Percentiles rank a stretch among this genome's conserved stretches.
These are phyloP conservation scores for Lonchura striata DNA, from an alignment of 2,113 vertebrate genomes.

Conservation along the genomic window DNA sequence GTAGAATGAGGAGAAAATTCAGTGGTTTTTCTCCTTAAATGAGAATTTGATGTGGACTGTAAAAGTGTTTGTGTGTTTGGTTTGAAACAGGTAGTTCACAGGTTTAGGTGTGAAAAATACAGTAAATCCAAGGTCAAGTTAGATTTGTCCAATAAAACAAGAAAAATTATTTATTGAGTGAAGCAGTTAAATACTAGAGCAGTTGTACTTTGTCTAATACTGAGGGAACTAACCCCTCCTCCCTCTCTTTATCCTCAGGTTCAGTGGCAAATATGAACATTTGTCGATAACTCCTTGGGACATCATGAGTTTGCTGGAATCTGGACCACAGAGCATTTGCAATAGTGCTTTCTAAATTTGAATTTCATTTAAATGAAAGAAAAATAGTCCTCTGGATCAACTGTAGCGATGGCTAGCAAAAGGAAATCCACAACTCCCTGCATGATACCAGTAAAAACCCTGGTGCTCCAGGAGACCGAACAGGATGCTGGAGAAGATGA, in stretches of 20 bases:
- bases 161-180: background rate
- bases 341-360: constrained; percentile 51
- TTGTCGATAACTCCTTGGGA: constrained; percentile 41
- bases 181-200: background rate
- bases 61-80: background rate
- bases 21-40: background rate
- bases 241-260: constrained; percentile 68
- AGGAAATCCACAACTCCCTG: constrained; percentile 95
- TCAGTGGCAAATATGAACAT: constrained; percentile 73
- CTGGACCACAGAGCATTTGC: constrained; percentile 46
- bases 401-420: constrained; percentile 90
- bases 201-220: background rate
- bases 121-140: background rate
- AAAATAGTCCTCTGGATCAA: constrained; percentile 26
- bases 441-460: constrained; percentile 93
- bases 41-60: background rate
- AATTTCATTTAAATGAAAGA: background rate
- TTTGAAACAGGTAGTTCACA: background rate
- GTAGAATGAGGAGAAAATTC: background rate
- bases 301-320: constrained; percentile 68
- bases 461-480: constrained; percentile 76
- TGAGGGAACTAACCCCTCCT: constrained; percentile 16
- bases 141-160: background rate
- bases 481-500: constrained; percentile 58
- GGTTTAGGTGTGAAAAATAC: background rate